Percentiles rank a stretch among this genome's conserved stretches.
Evolutionary conservation across 2,797 vertebrate genomes (phyloP).

Genomic region (Basileuterus tristriatus): DNA sequence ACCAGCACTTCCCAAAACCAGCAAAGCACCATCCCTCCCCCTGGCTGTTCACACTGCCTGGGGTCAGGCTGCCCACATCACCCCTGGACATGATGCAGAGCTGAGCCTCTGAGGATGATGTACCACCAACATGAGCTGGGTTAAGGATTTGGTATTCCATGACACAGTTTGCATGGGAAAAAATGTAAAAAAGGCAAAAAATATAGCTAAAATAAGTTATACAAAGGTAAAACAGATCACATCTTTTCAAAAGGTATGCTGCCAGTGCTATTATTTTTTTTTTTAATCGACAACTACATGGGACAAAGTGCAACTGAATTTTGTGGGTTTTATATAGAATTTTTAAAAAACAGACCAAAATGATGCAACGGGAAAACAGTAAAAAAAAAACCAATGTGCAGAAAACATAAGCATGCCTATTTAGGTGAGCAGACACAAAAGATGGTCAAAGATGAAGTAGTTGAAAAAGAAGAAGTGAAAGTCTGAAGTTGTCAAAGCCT

Average conservation of each 20-base stretch:
- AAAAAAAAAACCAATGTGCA: neutral
- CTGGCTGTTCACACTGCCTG: neutral
- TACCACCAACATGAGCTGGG: neutral
- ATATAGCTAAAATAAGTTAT: neutral
- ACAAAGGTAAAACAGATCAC: neutral
- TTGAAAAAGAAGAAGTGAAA: constrained; percentile 43
- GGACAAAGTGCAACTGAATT: neutral
- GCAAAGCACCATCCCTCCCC: neutral
- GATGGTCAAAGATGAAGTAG: neutral
- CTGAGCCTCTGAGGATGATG: neutral
- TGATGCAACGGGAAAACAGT: neutral
- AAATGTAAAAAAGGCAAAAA: neutral
- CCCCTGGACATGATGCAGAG: neutral
- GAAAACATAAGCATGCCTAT: neutral
- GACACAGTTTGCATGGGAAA: neutral
- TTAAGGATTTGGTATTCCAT: neutral
- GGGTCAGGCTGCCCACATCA: neutral
- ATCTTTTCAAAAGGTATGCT: neutral
- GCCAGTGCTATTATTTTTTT: neutral
- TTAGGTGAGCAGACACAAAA: neutral
- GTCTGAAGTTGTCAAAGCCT: neutral
- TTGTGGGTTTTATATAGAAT: neutral
- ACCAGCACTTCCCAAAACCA: neutral
- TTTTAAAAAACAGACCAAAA: neutral
- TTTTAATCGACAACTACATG: neutral